Evolutionary conservation across 1,140 invertebrate species (phyloP), one percentile per base, ranked within the genome.

Genomic region (Zaprionus inermis): DNA sequence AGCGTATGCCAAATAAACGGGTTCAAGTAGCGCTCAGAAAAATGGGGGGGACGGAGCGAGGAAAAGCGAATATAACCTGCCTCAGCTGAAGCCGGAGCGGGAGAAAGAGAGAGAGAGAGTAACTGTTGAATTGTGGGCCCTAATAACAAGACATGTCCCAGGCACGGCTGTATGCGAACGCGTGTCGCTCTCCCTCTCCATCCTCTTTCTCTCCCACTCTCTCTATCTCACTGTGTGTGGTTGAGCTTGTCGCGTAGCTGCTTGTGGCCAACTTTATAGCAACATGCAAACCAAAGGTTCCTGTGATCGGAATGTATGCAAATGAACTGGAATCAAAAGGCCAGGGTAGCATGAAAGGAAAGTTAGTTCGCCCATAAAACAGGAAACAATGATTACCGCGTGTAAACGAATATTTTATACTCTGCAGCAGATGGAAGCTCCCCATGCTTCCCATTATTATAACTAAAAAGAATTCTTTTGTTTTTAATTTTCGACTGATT

Each of bases 1-100:
- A 34, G 79, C 78, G 81, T 79, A 82, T 83, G 83, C 84, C 79
- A 86, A 86, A 86, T 86, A 88, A 88, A 86, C 83, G 83, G 83
- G 83, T 83, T 88, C 83, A 86, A 86, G 83, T 86, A 80, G 76
- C 79, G 79, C 72, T 88, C 83, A 73, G 79, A 79, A 88, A 85
- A 86, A 71, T 72, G 70, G 71, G 79, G 79, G 71, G 54, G 16
- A 44, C 38, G 38, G n/a, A 16, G n/a, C n/a, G 24, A 3, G 24
- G 24, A 44, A 44, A 44, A 44, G 38, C 38, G n/a, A 44, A 44
- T 44, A 44, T 44, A 44, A 44, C 38, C 38, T n/a, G 38, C 6
- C 34, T 67, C 61, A 16, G 28, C 56, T 52, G n/a, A 60, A 76
- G 72, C 57, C 44, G 73, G 81, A 76, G 72, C 52, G 36, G 70